phyloP scores from a whole-genome alignment of 2,888 invertebrate genomes.

The Caenorhabditis sp. region DNA sequence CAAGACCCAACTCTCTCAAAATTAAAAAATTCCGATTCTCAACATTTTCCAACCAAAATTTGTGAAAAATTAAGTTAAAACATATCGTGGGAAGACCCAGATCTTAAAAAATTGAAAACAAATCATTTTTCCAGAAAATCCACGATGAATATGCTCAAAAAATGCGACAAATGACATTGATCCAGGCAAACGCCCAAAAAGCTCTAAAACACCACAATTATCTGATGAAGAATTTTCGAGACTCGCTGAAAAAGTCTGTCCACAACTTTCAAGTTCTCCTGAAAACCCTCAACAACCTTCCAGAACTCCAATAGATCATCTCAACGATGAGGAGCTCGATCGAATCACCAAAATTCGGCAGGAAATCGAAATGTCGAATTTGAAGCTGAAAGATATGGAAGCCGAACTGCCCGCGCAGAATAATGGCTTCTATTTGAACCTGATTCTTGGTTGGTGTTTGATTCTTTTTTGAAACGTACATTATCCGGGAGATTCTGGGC shows the following conservation, averaged over 20 bases:
- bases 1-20: too few species aligned
- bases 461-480: background rate
- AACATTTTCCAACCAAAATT: too few species aligned
- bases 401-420: slow-evolving; percentile 89
- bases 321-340: slow-evolving; percentile 7
- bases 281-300: slow-evolving; percentile 71
- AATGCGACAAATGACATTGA: slow-evolving; percentile 70
- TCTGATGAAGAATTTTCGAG: slow-evolving; percentile 83
- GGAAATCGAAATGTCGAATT: slow-evolving; percentile 31
- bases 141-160: slow-evolving; percentile 72
- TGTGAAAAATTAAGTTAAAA: too few species aligned
- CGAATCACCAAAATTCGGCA: slow-evolving; percentile 16
- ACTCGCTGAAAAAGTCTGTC: slow-evolving; percentile 82
- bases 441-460: slow-evolving; percentile 82
- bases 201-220: slow-evolving; percentile 91
- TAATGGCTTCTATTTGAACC: slow-evolving; percentile 83
- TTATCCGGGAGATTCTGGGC: background rate
- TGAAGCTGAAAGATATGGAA: slow-evolving; percentile 79
- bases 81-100: too few species aligned
- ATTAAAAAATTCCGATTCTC: too few species aligned
- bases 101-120: background rate
- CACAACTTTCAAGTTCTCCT: too few species aligned
- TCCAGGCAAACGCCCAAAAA: slow-evolving; percentile 80
- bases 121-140: slow-evolving; percentile 41
- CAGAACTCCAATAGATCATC: slow-evolving; percentile 35